A percentile compares a stretch with the other conserved stretches of the same genome.
These are phyloP conservation scores for Hylyphantes graminicola DNA, from an alignment of 1,140 invertebrate genomes.

Conservation along the genomic window DNA sequence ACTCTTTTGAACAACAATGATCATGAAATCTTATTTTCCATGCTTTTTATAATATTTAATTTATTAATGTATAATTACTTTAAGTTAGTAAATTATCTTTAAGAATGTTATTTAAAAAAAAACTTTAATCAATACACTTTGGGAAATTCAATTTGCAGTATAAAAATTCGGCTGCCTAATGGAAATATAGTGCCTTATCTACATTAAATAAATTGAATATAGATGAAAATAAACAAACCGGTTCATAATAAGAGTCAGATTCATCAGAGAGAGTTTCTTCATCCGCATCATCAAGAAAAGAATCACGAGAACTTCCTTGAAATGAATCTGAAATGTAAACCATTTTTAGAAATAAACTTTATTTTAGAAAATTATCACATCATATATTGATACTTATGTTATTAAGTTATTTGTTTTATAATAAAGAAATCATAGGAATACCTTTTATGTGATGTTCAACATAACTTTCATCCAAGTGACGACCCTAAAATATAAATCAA, in stretches of 20 bases:
- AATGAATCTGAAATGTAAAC: conserved; percentile 42
- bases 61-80: no score
- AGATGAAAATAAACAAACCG: conserved; percentile 41
- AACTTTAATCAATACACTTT: no score
- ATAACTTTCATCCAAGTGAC: conserved; percentile 15
- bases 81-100: no score
- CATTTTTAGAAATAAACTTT: neutral
- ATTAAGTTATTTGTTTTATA: neutral
- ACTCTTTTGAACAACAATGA: no score
- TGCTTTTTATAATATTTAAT: no score
- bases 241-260: conserved; percentile 64
- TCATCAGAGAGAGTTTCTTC: conserved; percentile 69
- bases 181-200: no score
- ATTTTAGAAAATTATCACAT: neutral
- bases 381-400: neutral
- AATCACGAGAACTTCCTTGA: conserved; percentile 66
- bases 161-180: no score
- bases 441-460: conserved; percentile 50
- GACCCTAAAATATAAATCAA: conserved; percentile 4
- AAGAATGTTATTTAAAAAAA: no score
- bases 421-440: neutral
- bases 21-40: no score
- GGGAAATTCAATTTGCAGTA: no score
- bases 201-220: no score
- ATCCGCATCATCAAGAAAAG: conserved; percentile 66